Evolutionary conservation across 2,113 vertebrate species (phyloP).

Genomic region (Mystacornis crossleyi): DNA sequence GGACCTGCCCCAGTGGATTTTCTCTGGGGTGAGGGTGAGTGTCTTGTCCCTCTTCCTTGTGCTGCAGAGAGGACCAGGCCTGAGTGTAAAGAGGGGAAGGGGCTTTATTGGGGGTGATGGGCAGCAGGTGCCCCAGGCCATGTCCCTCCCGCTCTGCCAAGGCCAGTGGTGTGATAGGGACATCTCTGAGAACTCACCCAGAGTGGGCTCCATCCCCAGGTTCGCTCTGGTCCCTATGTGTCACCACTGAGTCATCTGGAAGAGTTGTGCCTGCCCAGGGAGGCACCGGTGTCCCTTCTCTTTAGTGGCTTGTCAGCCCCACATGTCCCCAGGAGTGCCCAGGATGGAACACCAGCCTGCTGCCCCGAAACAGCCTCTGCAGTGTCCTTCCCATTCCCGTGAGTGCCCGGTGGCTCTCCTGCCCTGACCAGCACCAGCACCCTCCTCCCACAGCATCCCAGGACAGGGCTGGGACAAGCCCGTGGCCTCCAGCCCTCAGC

Average conservation of each 20-base stretch:
- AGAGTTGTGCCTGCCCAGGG: neutral
- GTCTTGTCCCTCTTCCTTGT: neutral
- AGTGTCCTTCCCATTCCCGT: neutral
- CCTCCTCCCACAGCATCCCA: fast-evolving
- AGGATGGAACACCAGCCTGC: neutral
- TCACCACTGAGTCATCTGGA: neutral
- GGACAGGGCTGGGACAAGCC: neutral
- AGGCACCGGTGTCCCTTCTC: neutral
- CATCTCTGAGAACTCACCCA: neutral
- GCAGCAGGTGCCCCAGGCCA: fast-evolving
- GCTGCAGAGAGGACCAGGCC: neutral
- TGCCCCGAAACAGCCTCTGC: neutral
- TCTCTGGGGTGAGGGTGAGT: neutral
- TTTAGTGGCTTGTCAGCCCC: neutral
- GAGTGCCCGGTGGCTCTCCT: fast-evolving
- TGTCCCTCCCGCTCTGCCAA: neutral
- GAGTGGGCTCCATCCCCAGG: fast-evolving
- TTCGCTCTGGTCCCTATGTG: fast-evolving
- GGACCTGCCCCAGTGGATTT: neutral
- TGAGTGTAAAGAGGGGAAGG: neutral
- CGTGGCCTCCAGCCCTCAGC: neutral
- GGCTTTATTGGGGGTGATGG: neutral
- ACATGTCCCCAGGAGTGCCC: fast-evolving
- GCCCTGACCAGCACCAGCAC: fast-evolving
- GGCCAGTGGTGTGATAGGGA: neutral